These are phyloP conservation scores for Agriopis marginaria DNA, from an alignment of 2,888 invertebrate species.

Conservation along the genomic window DNA sequence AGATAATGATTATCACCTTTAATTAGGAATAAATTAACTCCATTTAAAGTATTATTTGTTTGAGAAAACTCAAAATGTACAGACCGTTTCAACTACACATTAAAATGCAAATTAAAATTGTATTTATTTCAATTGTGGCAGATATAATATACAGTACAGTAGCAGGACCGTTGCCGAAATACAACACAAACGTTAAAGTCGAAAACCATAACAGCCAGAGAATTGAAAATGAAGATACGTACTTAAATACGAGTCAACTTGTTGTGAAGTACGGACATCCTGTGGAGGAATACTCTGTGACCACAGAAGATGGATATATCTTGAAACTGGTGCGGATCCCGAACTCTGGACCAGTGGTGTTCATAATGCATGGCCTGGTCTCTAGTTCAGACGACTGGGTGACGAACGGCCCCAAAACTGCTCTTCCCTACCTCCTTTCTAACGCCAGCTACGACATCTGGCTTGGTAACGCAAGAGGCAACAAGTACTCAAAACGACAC, in stretches of 20 bases:
- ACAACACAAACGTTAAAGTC: no score
- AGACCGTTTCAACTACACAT: no score
- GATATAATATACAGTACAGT: no score
- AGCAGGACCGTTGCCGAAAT: no score
- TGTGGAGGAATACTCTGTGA: slow-evolving; percentile 73
- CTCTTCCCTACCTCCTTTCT: slow-evolving; percentile 76
- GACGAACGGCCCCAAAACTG: slow-evolving; percentile 85
- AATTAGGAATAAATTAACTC: no score
- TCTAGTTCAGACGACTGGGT: slow-evolving; percentile 90
- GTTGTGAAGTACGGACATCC: slow-evolving; percentile 49
- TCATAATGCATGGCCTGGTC: slow-evolving; percentile 91
- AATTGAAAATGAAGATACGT: slow-evolving; percentile 25
- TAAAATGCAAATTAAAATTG: no score
- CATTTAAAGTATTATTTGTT: no score
- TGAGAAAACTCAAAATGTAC: no score
- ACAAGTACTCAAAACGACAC: slow-evolving; percentile 86
- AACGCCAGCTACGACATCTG: slow-evolving; percentile 90
- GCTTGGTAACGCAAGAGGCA: slow-evolving; percentile 92
- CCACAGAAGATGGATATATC: slow-evolving; percentile 91
- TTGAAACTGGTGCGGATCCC: slow-evolving; percentile 91
- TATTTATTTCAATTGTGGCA: no score
- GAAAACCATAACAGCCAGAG: no score
- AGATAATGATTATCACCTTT: no score
- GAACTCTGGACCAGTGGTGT: slow-evolving; percentile 71
- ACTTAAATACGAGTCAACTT: slow-evolving; percentile 43